These are phyloP conservation scores for Calameuta pallipes DNA, from an alignment of 2,888 invertebrate species.

Conservation along the genomic window DNA sequence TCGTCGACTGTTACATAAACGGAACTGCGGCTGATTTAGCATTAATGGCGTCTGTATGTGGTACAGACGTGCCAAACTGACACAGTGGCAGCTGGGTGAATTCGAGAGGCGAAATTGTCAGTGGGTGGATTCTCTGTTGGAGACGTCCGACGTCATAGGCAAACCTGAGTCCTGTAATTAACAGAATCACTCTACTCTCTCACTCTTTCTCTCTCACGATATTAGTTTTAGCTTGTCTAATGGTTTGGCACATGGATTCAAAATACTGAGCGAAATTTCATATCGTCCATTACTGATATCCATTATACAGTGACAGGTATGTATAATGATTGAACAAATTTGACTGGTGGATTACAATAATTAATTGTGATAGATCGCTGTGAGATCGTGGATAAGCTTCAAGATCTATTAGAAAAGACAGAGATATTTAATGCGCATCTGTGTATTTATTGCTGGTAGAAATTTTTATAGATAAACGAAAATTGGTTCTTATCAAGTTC, in stretches of 20 bases:
- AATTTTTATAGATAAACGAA: no score
- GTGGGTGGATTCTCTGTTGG: constrained; percentile 43
- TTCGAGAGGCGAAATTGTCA: constrained; percentile 36
- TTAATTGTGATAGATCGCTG: no score
- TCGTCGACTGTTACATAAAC: no score
- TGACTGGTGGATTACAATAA: no score
- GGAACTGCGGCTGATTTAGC: no score
- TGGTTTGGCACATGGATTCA: background rate
- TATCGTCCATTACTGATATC: background rate
- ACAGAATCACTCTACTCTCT: constrained; percentile 33
- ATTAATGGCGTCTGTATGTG: constrained; percentile 6
- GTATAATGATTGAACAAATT: no score
- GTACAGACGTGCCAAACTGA: background rate
- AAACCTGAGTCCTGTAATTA: constrained; percentile 46
- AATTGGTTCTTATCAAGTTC: no score
- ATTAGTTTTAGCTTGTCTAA: background rate
- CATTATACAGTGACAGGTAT: background rate
- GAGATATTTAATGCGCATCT: no score
- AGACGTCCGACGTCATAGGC: constrained; percentile 50
- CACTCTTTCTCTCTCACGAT: background rate
- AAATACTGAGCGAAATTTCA: background rate
- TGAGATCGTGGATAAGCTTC: no score
- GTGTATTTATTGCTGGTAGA: no score
- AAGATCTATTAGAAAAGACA: no score
- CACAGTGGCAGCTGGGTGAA: constrained; percentile 16